phyloP scores from a whole-genome alignment of 1,140 invertebrate species.

The Caerostris darwini region DNA sequence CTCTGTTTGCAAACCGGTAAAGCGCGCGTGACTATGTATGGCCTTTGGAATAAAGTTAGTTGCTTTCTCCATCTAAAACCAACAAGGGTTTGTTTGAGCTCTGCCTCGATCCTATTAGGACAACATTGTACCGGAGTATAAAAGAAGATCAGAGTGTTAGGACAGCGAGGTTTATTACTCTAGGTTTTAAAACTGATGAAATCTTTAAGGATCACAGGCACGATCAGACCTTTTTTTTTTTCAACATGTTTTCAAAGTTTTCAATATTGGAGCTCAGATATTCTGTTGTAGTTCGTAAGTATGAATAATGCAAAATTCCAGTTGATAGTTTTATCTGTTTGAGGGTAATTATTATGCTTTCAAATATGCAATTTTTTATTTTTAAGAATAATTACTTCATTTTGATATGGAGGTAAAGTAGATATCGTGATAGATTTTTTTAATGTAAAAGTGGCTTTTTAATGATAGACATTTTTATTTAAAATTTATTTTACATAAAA shows the following conservation, averaged over 20 bases:
- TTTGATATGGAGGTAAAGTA: too few relatives aligned
- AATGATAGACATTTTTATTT: too few relatives aligned
- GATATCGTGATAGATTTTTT: too few relatives aligned
- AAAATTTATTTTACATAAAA: too few relatives aligned
- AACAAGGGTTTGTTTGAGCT: conserved; percentile 50
- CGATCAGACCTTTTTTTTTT: background rate
- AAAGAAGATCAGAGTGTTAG: conserved; percentile 7
- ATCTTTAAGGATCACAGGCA: background rate
- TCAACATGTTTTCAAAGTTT: background rate
- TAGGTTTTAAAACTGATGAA: background rate
- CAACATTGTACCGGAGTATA: background rate
- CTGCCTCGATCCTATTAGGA: conserved; percentile 33
- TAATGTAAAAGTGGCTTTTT: too few relatives aligned
- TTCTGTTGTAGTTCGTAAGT: background rate
- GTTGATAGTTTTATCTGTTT: background rate
- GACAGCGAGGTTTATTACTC: conserved; percentile 21
- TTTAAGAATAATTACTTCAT: too few relatives aligned
- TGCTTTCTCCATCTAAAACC: conserved; percentile 37
- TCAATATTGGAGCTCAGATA: background rate
- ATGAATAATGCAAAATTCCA: background rate
- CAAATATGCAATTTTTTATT: background rate
- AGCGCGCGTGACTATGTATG: conserved; percentile 21
- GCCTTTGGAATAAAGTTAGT: conserved; percentile 43
- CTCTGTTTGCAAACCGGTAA: conserved; percentile 34
- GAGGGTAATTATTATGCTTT: background rate